A percentile compares a stretch with the other conserved stretches of the same genome.
Evolutionary conservation across 2,888 invertebrate genomes (phyloP).

Genomic region (Aradus depressus): DNA sequence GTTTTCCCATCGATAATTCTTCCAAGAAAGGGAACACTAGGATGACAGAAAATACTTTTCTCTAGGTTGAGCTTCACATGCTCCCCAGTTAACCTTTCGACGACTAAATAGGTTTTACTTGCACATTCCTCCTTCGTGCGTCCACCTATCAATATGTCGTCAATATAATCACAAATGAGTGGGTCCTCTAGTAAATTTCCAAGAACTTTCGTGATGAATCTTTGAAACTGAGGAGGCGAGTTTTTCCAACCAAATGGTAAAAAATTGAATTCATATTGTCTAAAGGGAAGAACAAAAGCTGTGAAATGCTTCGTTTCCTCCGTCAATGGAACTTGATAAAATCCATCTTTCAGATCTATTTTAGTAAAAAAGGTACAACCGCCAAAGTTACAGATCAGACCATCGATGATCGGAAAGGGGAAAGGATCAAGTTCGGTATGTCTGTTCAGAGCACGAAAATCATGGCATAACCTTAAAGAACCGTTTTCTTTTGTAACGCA

Average conservation of each 20-base stretch:
- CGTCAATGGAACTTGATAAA: background rate
- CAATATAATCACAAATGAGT: too few species aligned
- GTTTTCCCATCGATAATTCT: too few species aligned
- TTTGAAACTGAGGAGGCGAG: too few species aligned
- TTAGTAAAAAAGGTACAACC: conserved; percentile 8
- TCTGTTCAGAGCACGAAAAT: conserved; percentile 5
- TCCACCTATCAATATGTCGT: too few species aligned
- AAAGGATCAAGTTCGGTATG: conserved; percentile 9
- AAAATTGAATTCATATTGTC: too few species aligned
- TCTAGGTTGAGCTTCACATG: background rate
- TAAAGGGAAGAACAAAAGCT: background rate
- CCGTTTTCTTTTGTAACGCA: conserved; percentile 7
- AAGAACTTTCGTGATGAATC: too few species aligned
- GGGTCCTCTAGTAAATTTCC: background rate
- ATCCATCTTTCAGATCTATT: too few species aligned
- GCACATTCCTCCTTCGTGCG: conserved; percentile 10
- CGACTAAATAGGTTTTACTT: conserved; percentile 2
- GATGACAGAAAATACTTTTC: conserved; percentile 1
- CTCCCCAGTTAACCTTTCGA: background rate
- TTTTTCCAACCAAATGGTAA: too few species aligned
- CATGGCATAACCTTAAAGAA: conserved; percentile 9
- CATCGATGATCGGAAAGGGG: conserved; percentile 13
- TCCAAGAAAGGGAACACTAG: too few species aligned
- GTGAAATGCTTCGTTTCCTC: conserved; percentile 4
- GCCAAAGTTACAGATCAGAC: conserved; percentile 4